Conservation (phyloP, 2,797 vertebrate species). For the Taeniopygia guttata region DNA sequence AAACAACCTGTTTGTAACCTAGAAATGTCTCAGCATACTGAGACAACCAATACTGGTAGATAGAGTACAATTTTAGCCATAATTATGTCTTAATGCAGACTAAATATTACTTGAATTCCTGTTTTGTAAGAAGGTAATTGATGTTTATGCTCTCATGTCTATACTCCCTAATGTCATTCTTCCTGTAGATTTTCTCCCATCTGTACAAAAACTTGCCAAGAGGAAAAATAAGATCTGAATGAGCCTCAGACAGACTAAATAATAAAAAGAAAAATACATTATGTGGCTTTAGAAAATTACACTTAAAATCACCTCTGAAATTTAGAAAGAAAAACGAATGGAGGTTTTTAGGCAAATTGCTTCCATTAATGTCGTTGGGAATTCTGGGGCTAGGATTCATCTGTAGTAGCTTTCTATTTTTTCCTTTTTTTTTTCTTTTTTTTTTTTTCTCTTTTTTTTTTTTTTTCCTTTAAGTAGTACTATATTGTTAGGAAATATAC, state of each 20-base stretch:
- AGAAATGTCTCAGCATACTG: not conserved
- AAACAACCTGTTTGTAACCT: not conserved
- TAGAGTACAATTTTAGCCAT: not conserved
- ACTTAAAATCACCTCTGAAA: slow-evolving; percentile 5
- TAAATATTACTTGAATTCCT: slow-evolving; percentile 5
- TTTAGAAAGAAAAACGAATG: not conserved
- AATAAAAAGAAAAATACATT: slow-evolving; percentile 14
- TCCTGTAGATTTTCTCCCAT: not conserved
- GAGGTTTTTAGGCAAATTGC: slow-evolving; percentile 23
- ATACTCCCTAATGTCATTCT: not conserved
- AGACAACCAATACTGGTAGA: not conserved
- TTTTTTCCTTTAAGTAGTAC: not conserved
- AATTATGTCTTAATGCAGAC: not conserved
- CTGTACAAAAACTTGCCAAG: not conserved
- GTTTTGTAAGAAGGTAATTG: not conserved
- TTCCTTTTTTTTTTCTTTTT: not conserved
- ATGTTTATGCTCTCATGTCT: not conserved
- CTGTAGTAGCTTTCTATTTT: not conserved
- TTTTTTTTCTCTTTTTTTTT: too few relatives aligned
- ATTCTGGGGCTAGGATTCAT: not conserved
- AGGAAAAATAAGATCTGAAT: not conserved
- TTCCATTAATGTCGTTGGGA: slow-evolving; percentile 13
- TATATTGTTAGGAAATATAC: not conserved
- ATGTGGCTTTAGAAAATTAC: slow-evolving; percentile 35
- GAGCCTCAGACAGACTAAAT: not conserved